phyloP scores from a whole-genome alignment of 2,797 vertebrate genomes.

The Rhincodon typus region DNA sequence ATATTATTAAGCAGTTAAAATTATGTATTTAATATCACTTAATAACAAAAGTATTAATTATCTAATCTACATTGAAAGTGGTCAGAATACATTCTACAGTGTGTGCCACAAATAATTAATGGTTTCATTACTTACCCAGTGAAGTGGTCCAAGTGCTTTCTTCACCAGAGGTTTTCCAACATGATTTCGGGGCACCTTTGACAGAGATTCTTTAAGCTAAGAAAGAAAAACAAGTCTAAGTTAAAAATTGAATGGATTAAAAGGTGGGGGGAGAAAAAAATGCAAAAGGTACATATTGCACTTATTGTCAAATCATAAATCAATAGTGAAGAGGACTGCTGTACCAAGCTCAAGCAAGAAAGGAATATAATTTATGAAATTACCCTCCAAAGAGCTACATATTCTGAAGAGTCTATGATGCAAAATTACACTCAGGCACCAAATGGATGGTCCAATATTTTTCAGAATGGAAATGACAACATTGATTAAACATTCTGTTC shows the following conservation, averaged over 20 bases:
- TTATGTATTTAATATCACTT: not conserved
- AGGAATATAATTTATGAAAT: constrained; percentile 4
- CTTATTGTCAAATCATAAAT: not conserved
- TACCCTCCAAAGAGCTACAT: not conserved
- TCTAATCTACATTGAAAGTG: constrained; percentile 5
- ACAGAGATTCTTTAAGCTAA: constrained; percentile 87
- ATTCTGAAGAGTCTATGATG: not conserved
- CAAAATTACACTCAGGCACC: not conserved
- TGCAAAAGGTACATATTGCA: not conserved
- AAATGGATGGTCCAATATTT: not conserved
- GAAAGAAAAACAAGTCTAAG: constrained; percentile 34
- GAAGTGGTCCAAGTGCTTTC: constrained; percentile 82
- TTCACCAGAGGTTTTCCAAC: constrained; percentile 82
- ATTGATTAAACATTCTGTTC: not conserved
- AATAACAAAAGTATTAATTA: not conserved
- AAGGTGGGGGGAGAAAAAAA: not conserved
- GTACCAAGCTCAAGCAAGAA: not conserved
- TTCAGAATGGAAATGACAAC: not conserved
- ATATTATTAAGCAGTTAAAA: not conserved
- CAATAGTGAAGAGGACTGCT: not conserved
- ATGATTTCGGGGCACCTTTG: constrained; percentile 77
- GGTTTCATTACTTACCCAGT: constrained; percentile 69
- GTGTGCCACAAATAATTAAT: not conserved
- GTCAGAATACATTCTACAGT: not conserved
- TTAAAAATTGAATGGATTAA: not conserved